Evolutionary conservation across 2,113 vertebrate species (phyloP), one percentile per base, ranked within the genome.

Genomic region (Bufo gargarizans): DNA sequence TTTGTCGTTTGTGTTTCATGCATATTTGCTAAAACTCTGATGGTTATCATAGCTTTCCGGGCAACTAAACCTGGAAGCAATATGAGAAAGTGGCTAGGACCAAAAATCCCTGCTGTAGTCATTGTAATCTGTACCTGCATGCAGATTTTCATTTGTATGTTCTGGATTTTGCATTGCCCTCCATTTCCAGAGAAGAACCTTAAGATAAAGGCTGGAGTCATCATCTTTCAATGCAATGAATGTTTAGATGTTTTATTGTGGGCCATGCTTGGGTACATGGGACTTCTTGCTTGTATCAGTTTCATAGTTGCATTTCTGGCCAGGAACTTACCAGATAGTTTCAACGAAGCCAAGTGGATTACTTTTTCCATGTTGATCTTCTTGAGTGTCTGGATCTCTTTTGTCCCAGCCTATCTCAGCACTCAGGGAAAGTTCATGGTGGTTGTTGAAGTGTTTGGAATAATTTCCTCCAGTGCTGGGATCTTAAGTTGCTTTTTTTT

Each of bases 261-360:
- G 78, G 88, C 86, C 63, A 91, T 91, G 78, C 59, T 94, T 11
- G 90, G 90, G 19, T 91, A 94, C 55, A 78, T 93, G 43, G 91
- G 91, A 11, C 72, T 93, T 12, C 72, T 92, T 1, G 80, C 90
- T 8, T 67, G 76, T 55, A 47, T 69, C 49, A 67, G 76, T 50
- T 86, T 86, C 47, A 12, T 86, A 20, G 72, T 86, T 13, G 92
- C 93, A 0, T 92, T 93, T 59, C 71, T 92, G 47, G 91, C 93
- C 10, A 89, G 92, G 63, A 92, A 91, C 17, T 90, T 93, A 43
- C 93, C 93, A 22, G 92, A 92, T 61, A 91, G 84, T 82, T 93
- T 93, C 84, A 93, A 87, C 20, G 80, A 89, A 22, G 89, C 89
- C 22, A 89, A 89, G 55, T 87, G 79, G 79, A 87, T 87, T 74